Evolutionary conservation across 2,797 vertebrate species (phyloP), one percentile per base, ranked within the genome.

Genomic region (Bucorvus abyssinicus): DNA sequence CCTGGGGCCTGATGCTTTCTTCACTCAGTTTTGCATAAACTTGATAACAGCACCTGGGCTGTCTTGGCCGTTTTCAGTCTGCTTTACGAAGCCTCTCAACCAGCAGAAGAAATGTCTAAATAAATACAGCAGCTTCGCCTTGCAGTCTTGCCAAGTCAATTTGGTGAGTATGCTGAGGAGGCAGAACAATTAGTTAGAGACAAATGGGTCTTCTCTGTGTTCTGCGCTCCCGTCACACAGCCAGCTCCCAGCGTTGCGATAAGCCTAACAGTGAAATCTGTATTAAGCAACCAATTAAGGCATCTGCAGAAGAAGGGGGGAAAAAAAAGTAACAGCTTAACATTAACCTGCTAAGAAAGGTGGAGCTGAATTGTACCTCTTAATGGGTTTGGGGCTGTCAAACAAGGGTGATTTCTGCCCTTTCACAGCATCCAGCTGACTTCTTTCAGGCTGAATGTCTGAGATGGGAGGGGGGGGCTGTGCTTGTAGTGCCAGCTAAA

Each of bases 121-220:
- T 85, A 87, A 93, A 85, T 65, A 32, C 11, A 75, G 29, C 49
- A 74, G 75, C 88, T 88, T 89, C 0, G 2, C 64, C 74, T 87
- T 36, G 87, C 91, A 45, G 63, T 50, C 45, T 47, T 83, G 80
- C 93, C 84, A 87, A 77, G 77, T 74, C 56, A 24, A 12, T 87
- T 90, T 73, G 45, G 45, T 68, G 74, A 44, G 63, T 52, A 29
- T 19, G 50, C 63, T 74, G 84, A 82, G 68, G 76, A 88, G 86
- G 76, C 60, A 87, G 94, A 64, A 52, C 67, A 92, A 85, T 85
- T 89, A 81, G 76, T 79, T 70, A 32, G 90, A 87, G 77, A 75
- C 53, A 77, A 89, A 63, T 50, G 75, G 64, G 68, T 89, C 42
- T 85, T 75, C 85, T 67, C 53, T 34, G 3, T 42, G 27, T 42